Conservation (phyloP, 2,113 vertebrate species). For the Melanerpes formicivorus region DNA sequence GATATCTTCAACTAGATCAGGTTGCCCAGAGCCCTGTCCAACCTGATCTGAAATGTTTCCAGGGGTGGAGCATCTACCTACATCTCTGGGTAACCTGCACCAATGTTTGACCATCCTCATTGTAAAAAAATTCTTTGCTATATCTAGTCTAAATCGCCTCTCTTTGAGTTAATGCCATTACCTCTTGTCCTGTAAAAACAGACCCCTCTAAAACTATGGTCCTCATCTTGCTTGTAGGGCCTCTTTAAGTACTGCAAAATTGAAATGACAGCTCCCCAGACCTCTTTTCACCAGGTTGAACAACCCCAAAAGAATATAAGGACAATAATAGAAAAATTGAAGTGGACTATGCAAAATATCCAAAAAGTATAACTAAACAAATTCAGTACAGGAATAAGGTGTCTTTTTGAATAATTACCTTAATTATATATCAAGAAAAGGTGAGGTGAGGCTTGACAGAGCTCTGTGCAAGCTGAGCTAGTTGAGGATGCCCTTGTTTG, state of each 20-base stretch:
- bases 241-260: neutral
- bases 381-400: neutral
- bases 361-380: neutral
- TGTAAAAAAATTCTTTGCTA: neutral
- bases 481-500: too few relatives aligned
- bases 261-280: neutral
- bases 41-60: neutral
- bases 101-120: neutral
- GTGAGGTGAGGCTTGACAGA: too few relatives aligned
- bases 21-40: neutral
- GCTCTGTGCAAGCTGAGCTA: too few relatives aligned
- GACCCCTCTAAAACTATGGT: neutral
- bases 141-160: neutral
- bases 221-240: neutral
- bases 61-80: neutral
- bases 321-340: neutral
- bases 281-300: neutral
- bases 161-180: neutral
- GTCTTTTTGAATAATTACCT: neutral
- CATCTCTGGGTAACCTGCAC: neutral
- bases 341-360: neutral
- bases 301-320: neutral
- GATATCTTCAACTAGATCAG: neutral
- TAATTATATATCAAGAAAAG: neutral
- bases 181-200: neutral